phyloP scores from a whole-genome alignment of 2,797 vertebrate genomes.

The Lagocephalus sceleratus region DNA sequence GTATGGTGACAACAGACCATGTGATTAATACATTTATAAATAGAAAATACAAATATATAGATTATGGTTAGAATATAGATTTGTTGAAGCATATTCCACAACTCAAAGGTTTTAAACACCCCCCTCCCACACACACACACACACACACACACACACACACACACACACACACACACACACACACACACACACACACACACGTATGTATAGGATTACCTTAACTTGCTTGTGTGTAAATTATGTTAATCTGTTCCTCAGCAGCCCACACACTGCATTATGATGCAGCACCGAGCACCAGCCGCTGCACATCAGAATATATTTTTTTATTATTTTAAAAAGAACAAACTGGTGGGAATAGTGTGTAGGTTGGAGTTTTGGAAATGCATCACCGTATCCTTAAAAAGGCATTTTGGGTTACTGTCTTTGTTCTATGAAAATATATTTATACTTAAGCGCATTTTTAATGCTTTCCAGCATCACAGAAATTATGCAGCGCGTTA shows the following conservation, averaged over 20 bases:
- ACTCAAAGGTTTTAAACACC: no score
- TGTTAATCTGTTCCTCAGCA: conserved; percentile 30
- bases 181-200: conserved; percentile 1
- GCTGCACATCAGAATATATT: conserved; percentile 11
- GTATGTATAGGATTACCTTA: conserved; percentile 17
- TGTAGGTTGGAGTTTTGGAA: background rate
- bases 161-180: conserved; percentile 3
- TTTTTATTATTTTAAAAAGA: conserved; percentile 8
- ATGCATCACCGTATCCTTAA: no score
- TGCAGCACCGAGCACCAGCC: conserved; percentile 1
- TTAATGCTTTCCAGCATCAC: no score
- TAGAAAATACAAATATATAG: no score
- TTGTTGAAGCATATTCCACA: no score
- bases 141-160: conserved; percentile 1
- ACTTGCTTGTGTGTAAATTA: conserved; percentile 22
- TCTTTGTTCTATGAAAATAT: no score
- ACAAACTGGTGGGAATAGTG: background rate
- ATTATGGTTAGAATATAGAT: no score
- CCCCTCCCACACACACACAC: background rate
- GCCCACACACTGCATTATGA: conserved; percentile 35
- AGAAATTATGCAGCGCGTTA: no score
- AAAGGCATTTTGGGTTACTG: no score
- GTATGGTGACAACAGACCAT: no score
- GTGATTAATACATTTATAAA: no score
- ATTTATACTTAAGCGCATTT: no score